Percentiles rank a stretch among this genome's conserved stretches.
Evolutionary conservation across 2,113 vertebrate species (phyloP).

Genomic region (Rhagologus leucostigma): DNA sequence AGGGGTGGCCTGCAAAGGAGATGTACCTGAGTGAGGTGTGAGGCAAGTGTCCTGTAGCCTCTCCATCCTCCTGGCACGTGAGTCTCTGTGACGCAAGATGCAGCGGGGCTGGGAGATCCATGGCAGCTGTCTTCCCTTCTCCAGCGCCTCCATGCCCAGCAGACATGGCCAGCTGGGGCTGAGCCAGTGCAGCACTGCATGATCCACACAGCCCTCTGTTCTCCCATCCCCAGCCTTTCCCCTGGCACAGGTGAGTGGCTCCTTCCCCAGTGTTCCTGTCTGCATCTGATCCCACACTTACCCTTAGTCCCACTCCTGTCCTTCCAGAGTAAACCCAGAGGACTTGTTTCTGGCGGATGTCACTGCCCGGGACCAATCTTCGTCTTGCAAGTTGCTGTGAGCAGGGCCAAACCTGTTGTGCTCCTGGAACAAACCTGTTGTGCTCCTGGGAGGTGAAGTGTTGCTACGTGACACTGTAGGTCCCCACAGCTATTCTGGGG

Average conservation of each 20-base stretch:
- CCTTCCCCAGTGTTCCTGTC: not conserved
- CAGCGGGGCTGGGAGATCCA: not conserved
- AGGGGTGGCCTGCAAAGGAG: not conserved
- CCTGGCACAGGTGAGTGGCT: accelerated
- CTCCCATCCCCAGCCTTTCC: not conserved
- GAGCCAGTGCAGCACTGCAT: accelerated
- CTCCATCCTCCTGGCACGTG: accelerated
- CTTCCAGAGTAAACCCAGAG: not conserved
- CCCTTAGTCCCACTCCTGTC: not conserved
- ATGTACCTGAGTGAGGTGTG: not conserved
- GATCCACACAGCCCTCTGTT: not conserved
- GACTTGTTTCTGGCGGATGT: accelerated
- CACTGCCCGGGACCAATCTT: not conserved
- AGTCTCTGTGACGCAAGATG: not conserved
- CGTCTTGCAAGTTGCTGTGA: not conserved
- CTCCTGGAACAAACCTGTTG: not conserved
- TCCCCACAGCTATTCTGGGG: not conserved
- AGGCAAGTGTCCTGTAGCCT: not conserved
- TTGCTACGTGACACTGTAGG: constrained; percentile 26
- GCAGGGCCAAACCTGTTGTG: not conserved
- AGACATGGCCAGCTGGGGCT: not conserved
- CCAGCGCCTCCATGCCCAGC: not conserved
- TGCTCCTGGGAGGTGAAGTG: not conserved
- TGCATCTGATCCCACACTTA: not conserved
- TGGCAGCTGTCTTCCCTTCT: not conserved